Evolutionary conservation across 2,888 invertebrate species (phyloP).

Genomic region (Zeuzera pyrina): DNA sequence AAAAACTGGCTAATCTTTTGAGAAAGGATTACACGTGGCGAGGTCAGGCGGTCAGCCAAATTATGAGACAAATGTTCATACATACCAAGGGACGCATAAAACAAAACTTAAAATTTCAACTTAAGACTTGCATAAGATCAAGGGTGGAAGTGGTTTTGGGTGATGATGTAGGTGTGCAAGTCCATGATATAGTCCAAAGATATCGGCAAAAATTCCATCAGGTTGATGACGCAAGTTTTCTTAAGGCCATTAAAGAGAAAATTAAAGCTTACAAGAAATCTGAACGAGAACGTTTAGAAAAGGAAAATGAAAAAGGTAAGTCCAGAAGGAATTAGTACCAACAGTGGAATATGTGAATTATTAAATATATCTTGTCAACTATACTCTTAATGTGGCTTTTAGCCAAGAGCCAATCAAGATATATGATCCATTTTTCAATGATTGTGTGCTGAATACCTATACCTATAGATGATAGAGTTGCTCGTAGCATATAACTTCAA

Average conservation of each 20-base stretch:
- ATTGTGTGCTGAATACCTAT: too few relatives aligned
- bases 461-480: too few relatives aligned
- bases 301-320: neutral
- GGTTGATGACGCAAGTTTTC: conserved; percentile 5
- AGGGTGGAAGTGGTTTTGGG: conserved; percentile 20
- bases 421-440: too few relatives aligned
- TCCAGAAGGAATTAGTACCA: neutral
- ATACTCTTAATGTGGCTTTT: too few relatives aligned
- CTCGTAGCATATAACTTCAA: too few relatives aligned
- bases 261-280: too few relatives aligned
- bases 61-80: conserved; percentile 1
- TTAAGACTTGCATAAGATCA: conserved; percentile 17
- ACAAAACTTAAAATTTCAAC: conserved; percentile 6
- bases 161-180: conserved; percentile 6
- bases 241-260: conserved; percentile 6
- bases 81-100: conserved; percentile 1
- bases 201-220: conserved; percentile 13
- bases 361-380: too few relatives aligned
- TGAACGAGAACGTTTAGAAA: too few relatives aligned
- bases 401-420: too few relatives aligned
- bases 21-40: conserved; percentile 12
- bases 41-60: conserved; percentile 8
- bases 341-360: too few relatives aligned
- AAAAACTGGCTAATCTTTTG: too few relatives aligned
- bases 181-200: conserved; percentile 8